These are phyloP conservation scores for Eucera pruinosa DNA, from an alignment of 2,888 invertebrate species.

Conservation along the genomic window DNA sequence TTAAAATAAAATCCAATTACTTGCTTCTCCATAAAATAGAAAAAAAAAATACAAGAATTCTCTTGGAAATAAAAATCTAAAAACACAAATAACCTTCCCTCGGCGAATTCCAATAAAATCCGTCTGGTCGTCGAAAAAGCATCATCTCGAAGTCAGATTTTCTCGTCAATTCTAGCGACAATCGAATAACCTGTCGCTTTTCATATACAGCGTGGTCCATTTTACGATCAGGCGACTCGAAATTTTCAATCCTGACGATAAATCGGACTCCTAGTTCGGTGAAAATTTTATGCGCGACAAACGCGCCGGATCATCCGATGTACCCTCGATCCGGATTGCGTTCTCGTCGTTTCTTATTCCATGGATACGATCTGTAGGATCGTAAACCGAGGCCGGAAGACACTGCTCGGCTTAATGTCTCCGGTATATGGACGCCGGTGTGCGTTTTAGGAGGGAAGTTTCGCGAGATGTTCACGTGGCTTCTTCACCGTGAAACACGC, in stretches of 20 bases:
- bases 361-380: conserved; percentile 31
- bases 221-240: conserved; percentile 29
- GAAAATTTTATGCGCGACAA: conserved; percentile 44
- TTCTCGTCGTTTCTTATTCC: conserved; percentile 37
- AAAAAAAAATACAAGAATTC: too few relatives aligned
- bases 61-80: neutral
- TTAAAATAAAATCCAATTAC: too few relatives aligned
- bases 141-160: neutral
- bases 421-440: neutral
- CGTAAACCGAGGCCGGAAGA: conserved; percentile 41
- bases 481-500: neutral
- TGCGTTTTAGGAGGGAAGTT: conserved; percentile 29
- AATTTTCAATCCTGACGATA: conserved; percentile 29
- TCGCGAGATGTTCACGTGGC: conserved; percentile 11
- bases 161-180: neutral
- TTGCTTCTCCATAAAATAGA: too few relatives aligned
- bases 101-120: neutral
- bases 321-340: neutral
- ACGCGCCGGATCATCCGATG: conserved; percentile 5
- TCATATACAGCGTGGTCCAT: neutral
- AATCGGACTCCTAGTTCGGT: conserved; percentile 27
- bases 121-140: neutral
- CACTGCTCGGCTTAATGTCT: conserved; percentile 11
- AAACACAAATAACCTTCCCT: neutral
- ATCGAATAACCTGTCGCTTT: conserved; percentile 13